A percentile compares a stretch with the other conserved stretches of the same genome.
Evolutionary conservation across 2,113 vertebrate species (phyloP).

Genomic region (Hippopotamus amphibius): DNA sequence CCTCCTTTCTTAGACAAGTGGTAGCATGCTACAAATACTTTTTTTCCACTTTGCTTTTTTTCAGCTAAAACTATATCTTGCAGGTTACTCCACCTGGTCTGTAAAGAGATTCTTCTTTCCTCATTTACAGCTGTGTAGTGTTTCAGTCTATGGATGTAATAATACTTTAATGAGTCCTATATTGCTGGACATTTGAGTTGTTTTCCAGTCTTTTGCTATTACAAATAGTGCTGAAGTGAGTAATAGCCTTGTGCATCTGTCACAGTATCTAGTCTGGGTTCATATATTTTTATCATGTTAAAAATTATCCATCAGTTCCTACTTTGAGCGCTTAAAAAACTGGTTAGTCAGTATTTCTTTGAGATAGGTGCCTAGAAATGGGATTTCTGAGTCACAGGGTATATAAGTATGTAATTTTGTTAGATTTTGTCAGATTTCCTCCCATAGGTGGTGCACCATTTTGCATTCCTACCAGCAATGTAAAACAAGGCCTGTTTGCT

Average conservation of each 20-base stretch:
- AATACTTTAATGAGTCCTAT: not conserved
- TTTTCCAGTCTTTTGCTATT: conserved; percentile 4
- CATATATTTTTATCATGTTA: conserved; percentile 17
- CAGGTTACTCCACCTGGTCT: not conserved
- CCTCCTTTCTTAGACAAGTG: not conserved
- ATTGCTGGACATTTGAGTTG: not conserved
- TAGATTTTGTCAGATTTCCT: not conserved
- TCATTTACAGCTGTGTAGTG: not conserved
- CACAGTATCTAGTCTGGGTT: not conserved
- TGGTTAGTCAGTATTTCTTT: not conserved
- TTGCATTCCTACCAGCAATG: not conserved
- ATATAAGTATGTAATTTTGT: not conserved
- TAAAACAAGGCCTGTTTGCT: not conserved
- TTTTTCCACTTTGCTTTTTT: not conserved
- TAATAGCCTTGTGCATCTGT: not conserved
- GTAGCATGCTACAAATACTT: not conserved
- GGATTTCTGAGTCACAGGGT: not conserved
- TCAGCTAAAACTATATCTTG: not conserved
- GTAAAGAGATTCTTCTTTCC: not conserved
- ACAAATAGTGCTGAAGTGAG: not conserved
- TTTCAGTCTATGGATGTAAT: not conserved
- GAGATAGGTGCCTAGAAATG: not conserved
- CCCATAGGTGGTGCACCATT: not conserved
- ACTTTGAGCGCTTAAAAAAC: not conserved
- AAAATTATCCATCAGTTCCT: not conserved